Evolutionary conservation across 1,140 invertebrate genomes (phyloP).

Genomic region (Bradynema listronoti): DNA sequence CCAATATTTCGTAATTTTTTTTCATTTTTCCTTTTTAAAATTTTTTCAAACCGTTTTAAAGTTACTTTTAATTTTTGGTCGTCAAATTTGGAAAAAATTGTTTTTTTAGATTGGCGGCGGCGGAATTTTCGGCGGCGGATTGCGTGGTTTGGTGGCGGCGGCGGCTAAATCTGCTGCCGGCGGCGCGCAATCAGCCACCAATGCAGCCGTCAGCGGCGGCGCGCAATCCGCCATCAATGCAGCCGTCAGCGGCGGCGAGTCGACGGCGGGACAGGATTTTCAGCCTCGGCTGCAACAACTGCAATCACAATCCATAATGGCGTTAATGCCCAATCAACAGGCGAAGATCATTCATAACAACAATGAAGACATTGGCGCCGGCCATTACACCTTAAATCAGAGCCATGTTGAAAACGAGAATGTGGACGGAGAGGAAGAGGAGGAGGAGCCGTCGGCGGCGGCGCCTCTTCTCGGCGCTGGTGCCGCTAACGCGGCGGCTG

Average conservation of each 20-base stretch:
- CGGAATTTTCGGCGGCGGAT: constrained; percentile 49
- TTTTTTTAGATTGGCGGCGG: constrained; percentile 50
- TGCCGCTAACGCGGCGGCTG: too few relatives aligned
- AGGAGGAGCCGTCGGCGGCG: too few relatives aligned
- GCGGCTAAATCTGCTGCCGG: constrained; percentile 45
- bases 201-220: not conserved
- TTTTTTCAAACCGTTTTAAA: too few relatives aligned
- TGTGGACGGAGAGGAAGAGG: not conserved
- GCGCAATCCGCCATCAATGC: not conserved
- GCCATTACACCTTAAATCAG: too few relatives aligned
- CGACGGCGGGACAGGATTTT: not conserved
- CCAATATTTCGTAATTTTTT: too few relatives aligned
- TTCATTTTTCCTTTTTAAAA: too few relatives aligned
- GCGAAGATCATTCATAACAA: not conserved
- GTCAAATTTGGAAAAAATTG: not conserved
- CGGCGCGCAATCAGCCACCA: constrained; percentile 9
- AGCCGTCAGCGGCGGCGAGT: not conserved
- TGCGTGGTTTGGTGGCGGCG: constrained; percentile 43
- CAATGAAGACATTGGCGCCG: too few relatives aligned
- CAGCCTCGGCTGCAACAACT: not conserved
- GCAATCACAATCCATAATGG: constrained; percentile 38
- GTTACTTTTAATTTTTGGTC: not conserved
- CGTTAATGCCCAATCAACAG: not conserved
- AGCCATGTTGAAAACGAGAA: not conserved
- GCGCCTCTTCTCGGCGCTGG: too few relatives aligned